Evolutionary conservation across 2,797 vertebrate genomes (phyloP), one percentile per base, ranked within the genome.

Genomic region (Numenius phaeopus): DNA sequence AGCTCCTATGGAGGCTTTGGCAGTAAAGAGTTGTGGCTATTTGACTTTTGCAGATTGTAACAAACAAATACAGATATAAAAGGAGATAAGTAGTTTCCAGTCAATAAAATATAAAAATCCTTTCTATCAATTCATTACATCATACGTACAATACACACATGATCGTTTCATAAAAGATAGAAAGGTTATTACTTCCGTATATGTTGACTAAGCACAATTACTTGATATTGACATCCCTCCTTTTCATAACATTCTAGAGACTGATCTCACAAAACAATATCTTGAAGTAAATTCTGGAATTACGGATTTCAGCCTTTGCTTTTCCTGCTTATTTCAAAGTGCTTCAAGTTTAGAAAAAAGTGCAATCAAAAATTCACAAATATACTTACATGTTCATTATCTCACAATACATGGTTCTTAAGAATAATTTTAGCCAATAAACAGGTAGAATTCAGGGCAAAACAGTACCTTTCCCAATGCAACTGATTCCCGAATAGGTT

Each of bases 381-480:
- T n/a, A n/a, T 20, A 81, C 26, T 71, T 40, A 58, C 14, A 29
- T 6, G 17, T 44, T 54, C n/a, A 65, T 39, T 50, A 59, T 47
- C 22, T 78, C 40, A 55, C 30, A 78, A 42, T 9, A 40, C 0
- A 4, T 7, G 1, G 7, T 7, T 78, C 49, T 52, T 77, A 49
- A 32, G 27, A 87, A 78, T 2, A 70, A 11, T 57, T 92, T 54
- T 24, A 78, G 57, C 12, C 58, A 88, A 66, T 13, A 57, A 92
- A 79, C 8, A 89, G 39, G 37, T 66, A 94, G 44, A 76, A 67
- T 52, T 86, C 61, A 90, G 86, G 40, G 58, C 30, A 78, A 29
- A 80, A 24, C 66, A 67, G 70, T 98, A 98, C 98, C 98, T 98
- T 98, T 97, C 89, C 97, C 96, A 88, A 64, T 20, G 84, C 96